Conservation (phyloP, 2,888 invertebrate species). For the Argyresthia albistria region DNA sequence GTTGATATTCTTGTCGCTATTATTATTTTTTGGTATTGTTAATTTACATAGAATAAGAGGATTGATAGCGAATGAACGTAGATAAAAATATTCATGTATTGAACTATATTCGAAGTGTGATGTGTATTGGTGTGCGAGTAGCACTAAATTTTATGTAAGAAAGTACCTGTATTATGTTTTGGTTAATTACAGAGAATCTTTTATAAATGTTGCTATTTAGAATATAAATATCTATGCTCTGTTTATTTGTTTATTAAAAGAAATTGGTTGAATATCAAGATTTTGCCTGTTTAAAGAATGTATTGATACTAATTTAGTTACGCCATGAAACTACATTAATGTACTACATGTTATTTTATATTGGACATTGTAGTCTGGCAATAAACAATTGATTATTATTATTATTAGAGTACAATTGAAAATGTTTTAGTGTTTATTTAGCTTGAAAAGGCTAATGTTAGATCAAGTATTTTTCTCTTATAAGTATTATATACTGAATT, state of each 20-base stretch:
- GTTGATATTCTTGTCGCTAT: too few species aligned
- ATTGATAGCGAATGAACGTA: constrained; percentile 11
- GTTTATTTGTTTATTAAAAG: too few species aligned
- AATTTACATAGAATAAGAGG: neutral
- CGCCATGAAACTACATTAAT: too few species aligned
- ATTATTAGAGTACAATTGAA: neutral
- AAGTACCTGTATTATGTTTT: constrained; percentile 9
- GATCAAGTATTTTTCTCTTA: neutral
- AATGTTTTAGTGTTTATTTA: neutral
- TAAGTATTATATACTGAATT: neutral
- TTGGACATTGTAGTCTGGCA: too few species aligned
- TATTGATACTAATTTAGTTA: constrained; percentile 13
- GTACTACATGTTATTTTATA: too few species aligned
- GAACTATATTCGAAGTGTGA: constrained; percentile 19
- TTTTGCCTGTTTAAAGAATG: too few species aligned
- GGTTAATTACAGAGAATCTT: constrained; percentile 17
- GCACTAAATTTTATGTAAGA: constrained; percentile 29
- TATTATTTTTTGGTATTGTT: neutral
- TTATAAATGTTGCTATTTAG: constrained; percentile 21
- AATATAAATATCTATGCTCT: too few species aligned
- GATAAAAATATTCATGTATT: constrained; percentile 33
- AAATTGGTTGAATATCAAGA: too few species aligned
- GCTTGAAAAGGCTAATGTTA: neutral
- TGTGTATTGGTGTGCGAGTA: constrained; percentile 33
- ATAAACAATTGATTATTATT: too few species aligned